Percentiles rank a stretch among this genome's conserved stretches.
Conservation (phyloP, 1,140 invertebrate genomes). For the Alviniconcha marisindica region DNA sequence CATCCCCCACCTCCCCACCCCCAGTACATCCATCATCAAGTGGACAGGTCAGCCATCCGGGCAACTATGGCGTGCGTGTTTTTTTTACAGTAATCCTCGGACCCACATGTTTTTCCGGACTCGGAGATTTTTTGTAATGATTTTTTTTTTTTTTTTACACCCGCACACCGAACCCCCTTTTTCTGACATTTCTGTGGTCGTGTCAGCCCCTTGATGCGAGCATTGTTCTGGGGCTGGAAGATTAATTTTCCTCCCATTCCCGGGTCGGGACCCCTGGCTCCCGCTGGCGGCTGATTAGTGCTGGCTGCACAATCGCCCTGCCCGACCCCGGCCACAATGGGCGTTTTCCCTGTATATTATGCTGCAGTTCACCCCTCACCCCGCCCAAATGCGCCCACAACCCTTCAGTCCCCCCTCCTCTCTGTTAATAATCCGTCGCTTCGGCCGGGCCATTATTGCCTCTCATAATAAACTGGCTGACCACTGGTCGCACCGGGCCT, state of each 20-base stretch:
- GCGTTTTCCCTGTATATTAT: conserved; percentile 1
- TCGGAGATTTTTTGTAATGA: too few relatives aligned
- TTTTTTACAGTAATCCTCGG: too few relatives aligned
- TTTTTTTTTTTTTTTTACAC: too few relatives aligned
- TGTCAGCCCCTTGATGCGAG: neutral
- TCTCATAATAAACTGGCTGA: neutral
- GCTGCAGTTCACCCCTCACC: conserved; percentile 9
- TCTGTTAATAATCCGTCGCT: too few relatives aligned
- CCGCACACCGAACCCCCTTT: neutral
- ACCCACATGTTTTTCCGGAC: too few relatives aligned
- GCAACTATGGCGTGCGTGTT: too few relatives aligned
- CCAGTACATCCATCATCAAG: too few relatives aligned
- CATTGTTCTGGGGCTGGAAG: neutral
- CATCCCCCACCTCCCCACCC: too few relatives aligned
- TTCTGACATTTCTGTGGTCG: neutral
- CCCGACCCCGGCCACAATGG: neutral
- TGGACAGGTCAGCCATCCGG: too few relatives aligned
- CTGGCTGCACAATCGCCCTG: neutral
- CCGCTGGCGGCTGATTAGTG: neutral
- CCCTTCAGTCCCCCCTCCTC: neutral
- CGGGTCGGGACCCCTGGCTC: neutral
- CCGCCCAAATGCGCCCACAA: neutral
- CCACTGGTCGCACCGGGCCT: neutral
- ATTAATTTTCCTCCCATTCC: neutral
- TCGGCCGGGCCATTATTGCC: too few relatives aligned